Percentiles rank a stretch among this genome's conserved stretches.
phyloP scores from a whole-genome alignment of 2,113 vertebrate genomes.

The Gavialis gangeticus region DNA sequence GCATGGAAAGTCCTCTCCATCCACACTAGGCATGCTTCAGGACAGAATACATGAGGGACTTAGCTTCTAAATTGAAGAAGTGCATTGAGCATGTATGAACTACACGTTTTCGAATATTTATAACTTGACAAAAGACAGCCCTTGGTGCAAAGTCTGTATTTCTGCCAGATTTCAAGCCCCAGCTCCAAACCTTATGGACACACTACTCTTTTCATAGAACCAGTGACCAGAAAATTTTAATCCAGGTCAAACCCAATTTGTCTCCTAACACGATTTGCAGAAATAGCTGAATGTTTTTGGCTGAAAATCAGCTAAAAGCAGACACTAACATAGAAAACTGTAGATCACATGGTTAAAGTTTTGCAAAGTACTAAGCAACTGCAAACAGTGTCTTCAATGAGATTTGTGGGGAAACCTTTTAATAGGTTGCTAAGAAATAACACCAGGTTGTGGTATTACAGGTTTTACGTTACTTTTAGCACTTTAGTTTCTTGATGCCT shows the following conservation, averaged over 20 bases:
- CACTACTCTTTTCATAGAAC: neutral
- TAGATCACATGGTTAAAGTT: neutral
- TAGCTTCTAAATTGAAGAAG: neutral
- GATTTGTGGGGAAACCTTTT: accelerated
- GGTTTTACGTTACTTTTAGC: neutral
- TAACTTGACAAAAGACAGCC: neutral
- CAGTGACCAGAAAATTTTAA: neutral
- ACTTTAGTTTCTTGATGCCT: slow-evolving; percentile 21
- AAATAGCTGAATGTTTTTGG: neutral
- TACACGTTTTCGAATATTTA: neutral
- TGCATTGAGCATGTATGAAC: neutral
- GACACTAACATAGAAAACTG: neutral
- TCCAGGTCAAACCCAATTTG: no score
- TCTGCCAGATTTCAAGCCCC: neutral
- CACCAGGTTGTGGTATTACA: neutral
- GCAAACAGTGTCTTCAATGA: neutral
- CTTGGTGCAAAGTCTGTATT: neutral
- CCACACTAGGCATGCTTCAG: neutral
- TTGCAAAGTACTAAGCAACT: neutral
- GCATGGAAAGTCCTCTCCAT: neutral
- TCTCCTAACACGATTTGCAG: neutral
- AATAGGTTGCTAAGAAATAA: slow-evolving; percentile 61
- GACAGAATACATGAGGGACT: neutral
- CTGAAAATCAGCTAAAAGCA: neutral
- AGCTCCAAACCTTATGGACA: neutral